Evolutionary conservation across 2,113 vertebrate species (phyloP).

Genomic region (Hylia prasina): DNA sequence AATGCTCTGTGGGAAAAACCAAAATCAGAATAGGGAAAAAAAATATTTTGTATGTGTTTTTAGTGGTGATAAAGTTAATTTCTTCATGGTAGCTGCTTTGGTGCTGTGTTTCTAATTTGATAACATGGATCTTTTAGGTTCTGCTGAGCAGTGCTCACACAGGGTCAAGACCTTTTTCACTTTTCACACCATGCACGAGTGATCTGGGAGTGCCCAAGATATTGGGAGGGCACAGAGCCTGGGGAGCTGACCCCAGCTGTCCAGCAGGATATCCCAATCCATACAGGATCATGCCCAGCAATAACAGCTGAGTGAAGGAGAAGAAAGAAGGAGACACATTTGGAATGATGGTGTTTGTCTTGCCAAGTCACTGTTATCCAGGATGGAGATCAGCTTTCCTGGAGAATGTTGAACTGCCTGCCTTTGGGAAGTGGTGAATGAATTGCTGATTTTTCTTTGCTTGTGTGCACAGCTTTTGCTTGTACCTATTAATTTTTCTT

Average conservation of each 20-base stretch:
- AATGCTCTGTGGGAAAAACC: background rate
- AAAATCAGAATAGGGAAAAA: background rate
- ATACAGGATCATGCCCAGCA: rapidly evolving
- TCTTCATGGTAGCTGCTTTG: background rate
- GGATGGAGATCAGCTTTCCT: background rate
- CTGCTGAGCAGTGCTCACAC: background rate
- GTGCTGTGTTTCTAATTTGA: background rate
- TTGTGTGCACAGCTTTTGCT: background rate
- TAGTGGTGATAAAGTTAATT: background rate
- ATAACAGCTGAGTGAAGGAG: background rate
- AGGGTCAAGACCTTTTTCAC: background rate
- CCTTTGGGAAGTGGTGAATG: background rate
- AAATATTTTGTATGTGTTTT: background rate
- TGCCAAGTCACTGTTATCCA: rapidly evolving
- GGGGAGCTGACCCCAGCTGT: background rate
- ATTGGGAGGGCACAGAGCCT: rapidly evolving
- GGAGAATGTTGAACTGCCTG: background rate
- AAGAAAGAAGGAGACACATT: background rate
- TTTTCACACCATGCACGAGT: rapidly evolving
- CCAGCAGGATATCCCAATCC: background rate
- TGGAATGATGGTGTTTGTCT: rapidly evolving
- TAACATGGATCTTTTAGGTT: background rate
- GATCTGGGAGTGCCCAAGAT: background rate
- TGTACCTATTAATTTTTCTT: background rate
- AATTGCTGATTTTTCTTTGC: background rate